Percentiles rank a stretch among this genome's conserved stretches.
These are phyloP conservation scores for Nysson spinosus DNA, from an alignment of 2,888 invertebrate genomes.

Conservation along the genomic window DNA sequence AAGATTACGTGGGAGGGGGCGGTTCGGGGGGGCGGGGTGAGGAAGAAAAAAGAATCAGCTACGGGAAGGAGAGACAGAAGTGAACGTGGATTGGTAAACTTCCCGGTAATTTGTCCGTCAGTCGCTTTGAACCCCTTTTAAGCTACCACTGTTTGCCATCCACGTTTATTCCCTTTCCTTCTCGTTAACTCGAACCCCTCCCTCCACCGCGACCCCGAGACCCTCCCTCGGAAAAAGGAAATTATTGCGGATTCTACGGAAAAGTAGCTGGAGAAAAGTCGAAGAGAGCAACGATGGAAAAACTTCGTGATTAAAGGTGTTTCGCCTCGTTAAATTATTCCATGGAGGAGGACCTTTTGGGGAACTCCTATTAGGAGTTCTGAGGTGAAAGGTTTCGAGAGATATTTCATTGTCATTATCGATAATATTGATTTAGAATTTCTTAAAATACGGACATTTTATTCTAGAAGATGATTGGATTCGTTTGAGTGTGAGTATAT, in stretches of 20 bases:
- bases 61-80: slow-evolving; percentile 34
- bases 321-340: slow-evolving; percentile 63
- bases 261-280: slow-evolving; percentile 6
- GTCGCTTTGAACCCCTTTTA: slow-evolving; percentile 71
- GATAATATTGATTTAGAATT: slow-evolving; percentile 30
- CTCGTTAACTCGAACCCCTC: slow-evolving; percentile 3
- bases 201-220: not conserved
- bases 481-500: not conserved
- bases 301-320: slow-evolving; percentile 65
- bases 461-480: too few species aligned
- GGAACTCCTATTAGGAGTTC: slow-evolving; percentile 37
- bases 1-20: slow-evolving; percentile 31
- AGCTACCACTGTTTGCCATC: slow-evolving; percentile 50
- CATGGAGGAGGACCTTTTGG: slow-evolving; percentile 37
- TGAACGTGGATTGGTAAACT: slow-evolving; percentile 73
- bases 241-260: slow-evolving; percentile 32
- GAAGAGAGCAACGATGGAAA: slow-evolving; percentile 33
- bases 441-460: too few species aligned
- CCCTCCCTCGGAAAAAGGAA: slow-evolving; percentile 28
- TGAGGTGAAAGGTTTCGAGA: slow-evolving; percentile 20
- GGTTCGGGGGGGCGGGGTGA: slow-evolving; percentile 15
- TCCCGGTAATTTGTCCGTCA: slow-evolving; percentile 72
- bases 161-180: slow-evolving; percentile 29
- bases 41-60: slow-evolving; percentile 41
- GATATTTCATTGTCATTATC: slow-evolving; percentile 32